A percentile compares a stretch with the other conserved stretches of the same genome.
Conservation (phyloP, 2,797 vertebrate genomes). For the Octomys mimax region DNA sequence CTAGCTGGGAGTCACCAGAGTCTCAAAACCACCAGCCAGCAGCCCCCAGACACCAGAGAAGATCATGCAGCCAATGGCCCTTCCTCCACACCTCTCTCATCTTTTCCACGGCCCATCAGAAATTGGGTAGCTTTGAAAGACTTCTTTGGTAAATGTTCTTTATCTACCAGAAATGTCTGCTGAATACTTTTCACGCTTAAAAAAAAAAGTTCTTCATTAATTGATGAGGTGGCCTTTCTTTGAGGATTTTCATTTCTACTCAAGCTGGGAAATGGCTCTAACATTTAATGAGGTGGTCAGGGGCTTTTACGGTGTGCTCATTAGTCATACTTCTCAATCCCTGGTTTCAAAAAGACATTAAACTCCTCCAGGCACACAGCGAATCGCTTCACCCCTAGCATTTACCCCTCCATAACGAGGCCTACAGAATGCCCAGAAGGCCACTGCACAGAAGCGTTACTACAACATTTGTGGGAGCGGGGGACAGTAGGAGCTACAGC, state of each 20-base stretch:
- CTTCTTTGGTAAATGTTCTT: background rate
- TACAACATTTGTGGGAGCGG: background rate
- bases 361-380: background rate
- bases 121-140: background rate
- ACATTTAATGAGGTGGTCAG: constrained; percentile 52
- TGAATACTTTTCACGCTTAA: background rate
- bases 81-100: background rate
- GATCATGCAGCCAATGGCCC: background rate
- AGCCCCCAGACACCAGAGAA: background rate
- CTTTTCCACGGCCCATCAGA: background rate
- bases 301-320: background rate
- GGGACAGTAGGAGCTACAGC: background rate
- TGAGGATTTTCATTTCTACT: background rate
- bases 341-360: constrained; percentile 40
- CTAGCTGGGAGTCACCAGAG: background rate
- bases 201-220: background rate
- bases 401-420: background rate
- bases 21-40: background rate
- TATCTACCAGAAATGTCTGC: background rate
- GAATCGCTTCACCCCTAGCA: constrained; percentile 23
- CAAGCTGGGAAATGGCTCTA: background rate
- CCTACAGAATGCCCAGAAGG: background rate
- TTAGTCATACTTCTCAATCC: constrained; percentile 41
- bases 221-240: constrained; percentile 42
- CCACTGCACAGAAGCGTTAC: too few relatives aligned